Conservation (phyloP, 1,140 invertebrate genomes). For the Drosophila ercepeae region DNA sequence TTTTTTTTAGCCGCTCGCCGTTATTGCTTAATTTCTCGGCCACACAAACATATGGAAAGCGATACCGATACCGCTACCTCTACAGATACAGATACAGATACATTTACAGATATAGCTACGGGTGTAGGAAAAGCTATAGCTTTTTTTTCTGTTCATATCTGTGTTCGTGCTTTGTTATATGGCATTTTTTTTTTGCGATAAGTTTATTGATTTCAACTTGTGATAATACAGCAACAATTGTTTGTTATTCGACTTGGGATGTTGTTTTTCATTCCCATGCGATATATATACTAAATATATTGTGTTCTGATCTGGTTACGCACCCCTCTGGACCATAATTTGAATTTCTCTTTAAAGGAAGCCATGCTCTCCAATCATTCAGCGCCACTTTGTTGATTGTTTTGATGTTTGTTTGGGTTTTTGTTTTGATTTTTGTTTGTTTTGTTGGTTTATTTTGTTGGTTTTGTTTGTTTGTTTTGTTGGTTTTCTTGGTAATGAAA, state of each 20-base stretch:
- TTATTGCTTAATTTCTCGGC: slow-evolving; percentile 49
- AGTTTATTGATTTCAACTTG: slow-evolving; percentile 80
- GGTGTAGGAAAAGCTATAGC: slow-evolving; percentile 1
- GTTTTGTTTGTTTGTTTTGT: slow-evolving; percentile 7
- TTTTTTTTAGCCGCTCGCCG: slow-evolving; percentile 23
- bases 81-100: slow-evolving; percentile 4
- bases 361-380: slow-evolving; percentile 56
- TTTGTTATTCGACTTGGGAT: slow-evolving; percentile 14
- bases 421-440: background rate
- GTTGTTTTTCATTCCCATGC: background rate
- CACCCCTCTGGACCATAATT: slow-evolving; percentile 82
- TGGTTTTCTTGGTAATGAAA: background rate
- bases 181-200: slow-evolving; percentile 57
- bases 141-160: slow-evolving; percentile 1
- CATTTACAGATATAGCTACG: background rate
- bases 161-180: slow-evolving; percentile 30
- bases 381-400: slow-evolving; percentile 38
- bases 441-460: background rate
- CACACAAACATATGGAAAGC: slow-evolving; percentile 4
- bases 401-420: slow-evolving; percentile 4
- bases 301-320: slow-evolving; percentile 51
- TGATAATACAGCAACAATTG: slow-evolving; percentile 62
- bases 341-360: slow-evolving; percentile 83
- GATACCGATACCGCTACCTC: background rate
- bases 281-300: background rate